phyloP scores from a whole-genome alignment of 1,140 invertebrate species.

The Popillia japonica region DNA sequence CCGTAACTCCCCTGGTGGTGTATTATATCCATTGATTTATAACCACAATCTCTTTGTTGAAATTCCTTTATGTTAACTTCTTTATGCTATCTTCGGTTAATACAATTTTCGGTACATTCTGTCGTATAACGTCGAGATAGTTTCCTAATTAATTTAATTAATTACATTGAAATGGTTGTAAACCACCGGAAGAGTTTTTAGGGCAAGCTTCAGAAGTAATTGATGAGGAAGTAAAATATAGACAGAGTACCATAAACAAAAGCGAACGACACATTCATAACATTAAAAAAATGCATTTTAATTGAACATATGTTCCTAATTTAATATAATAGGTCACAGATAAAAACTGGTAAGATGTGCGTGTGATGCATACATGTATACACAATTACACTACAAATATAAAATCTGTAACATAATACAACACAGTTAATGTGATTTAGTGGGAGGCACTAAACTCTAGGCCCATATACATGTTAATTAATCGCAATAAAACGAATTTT shows the following conservation, averaged over 20 bases:
- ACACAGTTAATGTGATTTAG: slow-evolving; percentile 18
- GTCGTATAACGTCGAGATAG: no score
- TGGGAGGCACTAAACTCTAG: background rate
- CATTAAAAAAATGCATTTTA: background rate
- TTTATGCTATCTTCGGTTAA: no score
- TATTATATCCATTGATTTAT: no score
- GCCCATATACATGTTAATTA: background rate
- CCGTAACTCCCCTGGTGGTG: no score
- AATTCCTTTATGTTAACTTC: no score
- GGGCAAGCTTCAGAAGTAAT: background rate
- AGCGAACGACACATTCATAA: background rate
- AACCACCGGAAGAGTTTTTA: background rate
- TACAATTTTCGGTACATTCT: no score
- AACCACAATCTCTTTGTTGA: no score
- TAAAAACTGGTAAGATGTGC: background rate
- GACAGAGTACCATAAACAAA: background rate
- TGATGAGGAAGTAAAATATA: background rate
- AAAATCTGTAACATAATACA: slow-evolving; percentile 32
- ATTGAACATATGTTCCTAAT: slow-evolving; percentile 8
- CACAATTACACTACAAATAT: no score
- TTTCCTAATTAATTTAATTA: no score
- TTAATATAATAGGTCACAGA: background rate
- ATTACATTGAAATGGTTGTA: no score
- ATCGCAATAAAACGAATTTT: background rate
- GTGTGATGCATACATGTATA: background rate